phyloP scores from a whole-genome alignment of 2,113 vertebrate species.

The Galbula dea region DNA sequence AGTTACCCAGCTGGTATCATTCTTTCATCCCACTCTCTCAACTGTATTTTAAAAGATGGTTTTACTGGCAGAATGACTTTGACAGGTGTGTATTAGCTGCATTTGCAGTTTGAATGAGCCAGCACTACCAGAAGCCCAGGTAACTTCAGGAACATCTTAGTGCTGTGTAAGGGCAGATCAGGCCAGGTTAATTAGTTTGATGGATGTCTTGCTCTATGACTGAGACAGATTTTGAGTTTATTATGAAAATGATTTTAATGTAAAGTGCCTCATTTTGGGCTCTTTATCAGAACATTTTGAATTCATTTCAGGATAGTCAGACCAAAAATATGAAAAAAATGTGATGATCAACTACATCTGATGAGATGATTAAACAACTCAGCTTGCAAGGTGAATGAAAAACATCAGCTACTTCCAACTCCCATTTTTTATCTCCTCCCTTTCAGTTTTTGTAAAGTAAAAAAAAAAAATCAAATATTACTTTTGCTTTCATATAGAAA shows the following conservation, averaged over 20 bases:
- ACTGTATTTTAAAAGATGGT: background rate
- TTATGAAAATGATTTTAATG: background rate
- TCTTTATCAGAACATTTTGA: background rate
- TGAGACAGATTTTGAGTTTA: background rate
- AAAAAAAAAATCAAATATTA: background rate
- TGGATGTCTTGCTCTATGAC: background rate
- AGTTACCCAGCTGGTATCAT: background rate
- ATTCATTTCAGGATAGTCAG: background rate
- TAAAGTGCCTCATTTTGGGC: background rate
- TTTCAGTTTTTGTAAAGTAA: background rate
- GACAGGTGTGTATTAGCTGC: background rate
- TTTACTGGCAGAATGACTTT: background rate
- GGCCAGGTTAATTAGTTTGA: background rate
- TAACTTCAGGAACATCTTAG: background rate
- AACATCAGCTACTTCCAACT: background rate
- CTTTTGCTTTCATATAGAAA: background rate
- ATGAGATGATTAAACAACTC: background rate
- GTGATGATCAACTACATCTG: background rate
- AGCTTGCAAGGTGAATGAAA: background rate
- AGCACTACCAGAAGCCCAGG: background rate
- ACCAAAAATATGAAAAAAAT: background rate
- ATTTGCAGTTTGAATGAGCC: background rate
- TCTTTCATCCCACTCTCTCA: background rate
- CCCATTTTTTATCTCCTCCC: background rate
- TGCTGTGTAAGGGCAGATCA: accelerated